A percentile compares a stretch with the other conserved stretches of the same genome.
Evolutionary conservation across 2,113 vertebrate genomes (phyloP).

Genomic region (Columba janthina): DNA sequence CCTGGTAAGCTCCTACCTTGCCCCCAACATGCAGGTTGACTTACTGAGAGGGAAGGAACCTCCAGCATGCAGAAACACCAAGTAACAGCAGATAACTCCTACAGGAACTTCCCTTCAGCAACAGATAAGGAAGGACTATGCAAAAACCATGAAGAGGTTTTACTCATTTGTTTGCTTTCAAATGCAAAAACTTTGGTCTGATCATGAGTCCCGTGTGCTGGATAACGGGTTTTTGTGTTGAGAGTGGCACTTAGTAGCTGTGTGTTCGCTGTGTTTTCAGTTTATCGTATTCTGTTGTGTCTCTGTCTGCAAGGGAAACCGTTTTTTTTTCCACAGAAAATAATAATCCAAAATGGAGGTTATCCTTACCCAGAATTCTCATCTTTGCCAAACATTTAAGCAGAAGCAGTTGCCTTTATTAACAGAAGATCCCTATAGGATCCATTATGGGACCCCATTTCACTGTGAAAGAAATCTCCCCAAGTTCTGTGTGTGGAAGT

Average conservation of each 20-base stretch:
- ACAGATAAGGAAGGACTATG: neutral
- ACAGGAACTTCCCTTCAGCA: neutral
- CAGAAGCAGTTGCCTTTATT: neutral
- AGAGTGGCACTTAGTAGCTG: neutral
- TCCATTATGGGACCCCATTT: neutral
- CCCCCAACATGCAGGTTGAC: neutral
- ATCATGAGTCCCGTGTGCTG: neutral
- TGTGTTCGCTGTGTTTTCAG: neutral
- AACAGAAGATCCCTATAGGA: neutral
- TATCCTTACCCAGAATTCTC: neutral
- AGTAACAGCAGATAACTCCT: neutral
- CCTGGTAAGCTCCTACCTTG: neutral
- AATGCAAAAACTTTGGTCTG: neutral
- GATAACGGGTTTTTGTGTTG: neutral
- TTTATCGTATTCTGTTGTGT: neutral
- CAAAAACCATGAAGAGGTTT: neutral
- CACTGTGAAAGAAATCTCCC: neutral
- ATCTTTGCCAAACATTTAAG: neutral
- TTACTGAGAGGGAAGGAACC: neutral
- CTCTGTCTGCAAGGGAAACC: neutral
- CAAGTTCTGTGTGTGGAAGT: neutral
- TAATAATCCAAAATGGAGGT: neutral
- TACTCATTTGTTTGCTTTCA: neutral
- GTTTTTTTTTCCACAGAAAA: neutral
- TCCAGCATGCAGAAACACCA: neutral